These are phyloP conservation scores for Gambelia wislizenii DNA, from an alignment of 2,797 vertebrate genomes.

Conservation along the genomic window DNA sequence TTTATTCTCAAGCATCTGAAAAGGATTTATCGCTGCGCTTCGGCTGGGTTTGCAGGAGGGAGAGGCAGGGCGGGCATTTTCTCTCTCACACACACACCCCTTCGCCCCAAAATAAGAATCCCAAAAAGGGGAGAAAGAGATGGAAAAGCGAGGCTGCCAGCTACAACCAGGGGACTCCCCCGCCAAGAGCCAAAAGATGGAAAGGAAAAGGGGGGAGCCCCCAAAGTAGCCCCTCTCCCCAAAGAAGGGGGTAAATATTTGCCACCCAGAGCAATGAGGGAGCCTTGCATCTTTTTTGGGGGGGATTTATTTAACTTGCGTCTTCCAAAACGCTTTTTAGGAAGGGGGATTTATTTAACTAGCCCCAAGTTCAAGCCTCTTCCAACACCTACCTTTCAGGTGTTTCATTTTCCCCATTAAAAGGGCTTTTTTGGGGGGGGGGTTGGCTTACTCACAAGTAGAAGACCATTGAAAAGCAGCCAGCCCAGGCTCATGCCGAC, in stretches of 20 bases:
- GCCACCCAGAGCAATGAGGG: background rate
- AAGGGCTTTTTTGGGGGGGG: background rate
- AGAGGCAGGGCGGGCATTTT: background rate
- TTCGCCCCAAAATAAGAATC: background rate
- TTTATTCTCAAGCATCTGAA: constrained; percentile 36
- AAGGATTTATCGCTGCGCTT: background rate
- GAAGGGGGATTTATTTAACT: background rate
- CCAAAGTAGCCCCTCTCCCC: no score
- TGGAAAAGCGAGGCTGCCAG: background rate
- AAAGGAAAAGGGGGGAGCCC: no score
- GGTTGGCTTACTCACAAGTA: background rate
- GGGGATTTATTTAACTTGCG: background rate
- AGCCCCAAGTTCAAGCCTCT: no score
- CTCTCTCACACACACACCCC: background rate
- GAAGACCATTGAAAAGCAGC: no score
- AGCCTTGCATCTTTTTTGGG: background rate
- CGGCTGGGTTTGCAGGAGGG: background rate
- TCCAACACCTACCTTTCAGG: background rate
- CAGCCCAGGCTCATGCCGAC: no score
- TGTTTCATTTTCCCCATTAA: background rate
- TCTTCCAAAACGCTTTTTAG: background rate
- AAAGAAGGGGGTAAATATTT: background rate
- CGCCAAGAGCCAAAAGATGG: background rate
- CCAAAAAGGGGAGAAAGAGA: no score
- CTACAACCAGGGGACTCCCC: background rate